Evolutionary conservation across 2,113 vertebrate species (phyloP).

Genomic region (Cyprinodon variegatus): DNA sequence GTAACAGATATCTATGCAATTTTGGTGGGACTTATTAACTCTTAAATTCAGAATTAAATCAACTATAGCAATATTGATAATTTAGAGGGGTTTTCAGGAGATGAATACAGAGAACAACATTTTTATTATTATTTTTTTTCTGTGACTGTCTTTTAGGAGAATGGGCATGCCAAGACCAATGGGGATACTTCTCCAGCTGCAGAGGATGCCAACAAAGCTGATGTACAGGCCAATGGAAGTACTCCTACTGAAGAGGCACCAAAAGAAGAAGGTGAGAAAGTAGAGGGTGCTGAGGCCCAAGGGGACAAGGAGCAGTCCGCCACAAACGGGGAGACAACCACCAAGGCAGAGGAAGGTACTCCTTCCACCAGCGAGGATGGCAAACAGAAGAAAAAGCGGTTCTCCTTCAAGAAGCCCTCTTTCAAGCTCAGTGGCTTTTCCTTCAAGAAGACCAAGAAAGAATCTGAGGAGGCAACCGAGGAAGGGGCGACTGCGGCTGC

Average conservation of each 20-base stretch:
- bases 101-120: not conserved
- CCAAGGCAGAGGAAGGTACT: constrained; percentile 74
- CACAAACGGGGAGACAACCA: constrained; percentile 81
- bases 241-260: constrained; percentile 84
- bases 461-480: constrained; percentile 83
- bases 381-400: constrained; percentile 96
- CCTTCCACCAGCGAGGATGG: constrained; percentile 85
- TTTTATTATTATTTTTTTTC: not conserved
- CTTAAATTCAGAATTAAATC: constrained; percentile 19
- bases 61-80: constrained; percentile 11
- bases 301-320: constrained; percentile 81
- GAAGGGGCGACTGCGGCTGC: constrained; percentile 67
- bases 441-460: constrained; percentile 90
- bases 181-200: constrained; percentile 84
- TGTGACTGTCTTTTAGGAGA: constrained; percentile 78
- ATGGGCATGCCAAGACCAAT: constrained; percentile 88
- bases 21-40: constrained; percentile 40
- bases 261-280: constrained; percentile 74
- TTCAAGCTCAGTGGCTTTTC: constrained; percentile 91
- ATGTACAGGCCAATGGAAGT: constrained; percentile 88
- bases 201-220: constrained; percentile 83
- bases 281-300: constrained; percentile 65
- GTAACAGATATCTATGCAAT: constrained; percentile 76
- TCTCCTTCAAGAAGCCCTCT: constrained; percentile 93
- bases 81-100: not conserved